phyloP scores from a whole-genome alignment of 2,797 vertebrate genomes.

The Propithecus deckenii region DNA sequence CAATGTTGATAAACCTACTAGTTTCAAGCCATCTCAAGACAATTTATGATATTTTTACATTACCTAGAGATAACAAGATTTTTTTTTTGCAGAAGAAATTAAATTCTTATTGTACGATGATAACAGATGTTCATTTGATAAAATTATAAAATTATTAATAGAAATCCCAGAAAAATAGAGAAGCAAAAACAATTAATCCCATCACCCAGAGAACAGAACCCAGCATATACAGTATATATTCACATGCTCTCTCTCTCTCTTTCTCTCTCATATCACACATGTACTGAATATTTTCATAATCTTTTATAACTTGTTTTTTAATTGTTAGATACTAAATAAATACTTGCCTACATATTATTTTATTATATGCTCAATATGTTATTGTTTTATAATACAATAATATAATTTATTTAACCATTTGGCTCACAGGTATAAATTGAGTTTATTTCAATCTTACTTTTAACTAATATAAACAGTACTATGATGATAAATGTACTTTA shows the following conservation, averaged over 20 bases:
- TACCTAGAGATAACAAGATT: background rate
- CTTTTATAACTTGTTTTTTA: background rate
- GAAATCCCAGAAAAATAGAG: background rate
- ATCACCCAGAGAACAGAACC: background rate
- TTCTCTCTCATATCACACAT: background rate
- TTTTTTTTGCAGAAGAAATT: background rate
- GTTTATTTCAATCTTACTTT: background rate
- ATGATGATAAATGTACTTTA: background rate
- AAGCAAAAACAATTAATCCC: background rate
- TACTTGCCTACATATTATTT: background rate
- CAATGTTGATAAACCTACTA: background rate
- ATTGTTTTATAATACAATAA: background rate
- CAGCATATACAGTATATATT: background rate
- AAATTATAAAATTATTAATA: background rate
- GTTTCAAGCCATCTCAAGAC: background rate
- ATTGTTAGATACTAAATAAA: constrained; percentile 7
- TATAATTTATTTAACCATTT: background rate
- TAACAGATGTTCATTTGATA: background rate
- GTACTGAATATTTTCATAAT: constrained; percentile 10
- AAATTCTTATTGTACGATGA: background rate
- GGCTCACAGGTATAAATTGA: background rate
- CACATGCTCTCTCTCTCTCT: background rate
- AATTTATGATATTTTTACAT: background rate
- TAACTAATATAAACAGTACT: constrained; percentile 4
- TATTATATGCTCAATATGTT: background rate